Percentiles rank a stretch among this genome's conserved stretches.
phyloP scores from a whole-genome alignment of 53 echinoderm and acorn worm genomes.

The Actinopyga echinites region DNA sequence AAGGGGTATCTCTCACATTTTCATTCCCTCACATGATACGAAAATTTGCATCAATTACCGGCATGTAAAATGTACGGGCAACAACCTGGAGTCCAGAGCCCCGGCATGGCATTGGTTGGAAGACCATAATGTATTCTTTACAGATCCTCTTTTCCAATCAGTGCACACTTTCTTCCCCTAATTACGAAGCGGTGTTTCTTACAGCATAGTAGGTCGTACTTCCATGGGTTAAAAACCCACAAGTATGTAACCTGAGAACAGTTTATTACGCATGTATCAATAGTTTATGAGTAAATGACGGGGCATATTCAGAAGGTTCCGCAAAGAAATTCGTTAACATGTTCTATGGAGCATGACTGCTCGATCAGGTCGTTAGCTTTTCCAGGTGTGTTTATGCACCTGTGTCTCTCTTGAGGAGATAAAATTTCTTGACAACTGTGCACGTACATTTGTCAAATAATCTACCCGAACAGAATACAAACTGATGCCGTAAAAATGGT shows the following conservation, averaged over 20 bases:
- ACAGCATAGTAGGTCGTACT: conserved; percentile 36
- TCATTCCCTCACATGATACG: conserved; percentile 21
- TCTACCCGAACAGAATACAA: conserved; percentile 33
- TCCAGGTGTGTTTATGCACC: conserved; percentile 32
- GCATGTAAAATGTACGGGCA: conserved; percentile 2
- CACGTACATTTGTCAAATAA: conserved; percentile 32
- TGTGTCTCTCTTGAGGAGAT: conserved; percentile 42
- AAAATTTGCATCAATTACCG: conserved; percentile 26
- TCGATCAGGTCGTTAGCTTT: conserved; percentile 29
- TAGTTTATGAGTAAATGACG: conserved; percentile 37
- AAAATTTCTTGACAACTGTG: neutral
- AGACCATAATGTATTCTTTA: neutral
- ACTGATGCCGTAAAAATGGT: conserved; percentile 35
- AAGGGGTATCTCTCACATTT: conserved; percentile 1
- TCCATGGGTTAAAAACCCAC: conserved; percentile 19
- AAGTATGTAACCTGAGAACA: conserved; percentile 21
- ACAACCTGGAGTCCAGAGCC: conserved; percentile 29
- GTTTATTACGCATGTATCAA: conserved; percentile 33
- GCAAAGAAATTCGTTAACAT: conserved; percentile 6
- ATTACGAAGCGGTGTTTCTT: conserved; percentile 24
- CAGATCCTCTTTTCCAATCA: conserved; percentile 30
- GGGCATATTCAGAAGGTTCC: neutral
- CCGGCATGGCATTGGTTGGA: neutral
- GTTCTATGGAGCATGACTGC: conserved; percentile 20
- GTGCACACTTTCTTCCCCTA: conserved; percentile 31